A percentile compares a stretch with the other conserved stretches of the same genome.
Conservation (phyloP, 2,113 vertebrate genomes). For the Ursus arctos region DNA sequence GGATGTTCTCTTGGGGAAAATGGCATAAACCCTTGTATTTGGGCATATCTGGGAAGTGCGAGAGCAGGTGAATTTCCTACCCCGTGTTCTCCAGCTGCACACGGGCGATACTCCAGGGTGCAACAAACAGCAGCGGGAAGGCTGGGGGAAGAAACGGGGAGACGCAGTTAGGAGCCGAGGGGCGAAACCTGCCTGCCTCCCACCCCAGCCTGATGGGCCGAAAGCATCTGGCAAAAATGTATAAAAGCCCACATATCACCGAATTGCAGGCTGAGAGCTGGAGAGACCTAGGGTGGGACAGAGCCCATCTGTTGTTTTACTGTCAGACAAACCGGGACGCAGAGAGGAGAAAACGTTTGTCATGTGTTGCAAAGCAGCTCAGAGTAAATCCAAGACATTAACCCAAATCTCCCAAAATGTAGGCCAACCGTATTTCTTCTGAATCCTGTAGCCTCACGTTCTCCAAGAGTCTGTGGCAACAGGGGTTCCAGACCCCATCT, state of each 20-base stretch:
- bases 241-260: background rate
- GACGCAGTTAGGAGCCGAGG: background rate
- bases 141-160: conserved; percentile 84
- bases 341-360: background rate
- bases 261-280: background rate
- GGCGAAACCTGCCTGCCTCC: background rate
- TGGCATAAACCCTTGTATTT: background rate
- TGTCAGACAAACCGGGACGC: background rate
- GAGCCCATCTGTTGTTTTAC: background rate
- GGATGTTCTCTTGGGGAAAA: background rate
- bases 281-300: background rate
- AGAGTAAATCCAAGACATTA: background rate
- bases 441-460: background rate
- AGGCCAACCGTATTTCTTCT: background rate
- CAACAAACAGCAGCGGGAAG: conserved; percentile 93
- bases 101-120: conserved; percentile 93
- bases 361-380: background rate
- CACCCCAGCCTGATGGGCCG: background rate
- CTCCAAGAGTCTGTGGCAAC: background rate
- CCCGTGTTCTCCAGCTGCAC: conserved; percentile 92
- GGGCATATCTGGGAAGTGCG: background rate
- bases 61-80: conserved; percentile 86
- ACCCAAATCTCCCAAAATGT: background rate
- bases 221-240: background rate
- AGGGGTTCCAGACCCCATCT: background rate